Evolutionary conservation across 2,888 invertebrate genomes (phyloP), one percentile per base, ranked within the genome.

Genomic region (Orgyia antiqua): DNA sequence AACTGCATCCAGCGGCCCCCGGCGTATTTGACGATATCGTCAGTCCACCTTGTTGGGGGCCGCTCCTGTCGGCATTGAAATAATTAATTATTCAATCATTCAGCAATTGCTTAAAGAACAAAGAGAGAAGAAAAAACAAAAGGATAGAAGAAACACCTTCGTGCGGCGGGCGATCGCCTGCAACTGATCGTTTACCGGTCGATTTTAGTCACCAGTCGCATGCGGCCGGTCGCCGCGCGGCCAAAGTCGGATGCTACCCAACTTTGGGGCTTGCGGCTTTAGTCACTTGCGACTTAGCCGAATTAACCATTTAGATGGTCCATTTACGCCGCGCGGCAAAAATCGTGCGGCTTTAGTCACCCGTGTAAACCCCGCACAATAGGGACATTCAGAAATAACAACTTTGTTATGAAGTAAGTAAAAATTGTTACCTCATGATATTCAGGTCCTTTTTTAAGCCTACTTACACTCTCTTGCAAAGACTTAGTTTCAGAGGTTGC

Each of bases 401-500:
- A 17, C 17, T 5, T 5, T 17, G 4, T 17, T 17, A n/a, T n/a
- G n/a, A n/a, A n/a, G n/a, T n/a, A n/a, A n/a, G n/a, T n/a, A n/a
- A n/a, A n/a, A n/a, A n/a, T n/a, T n/a, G 13, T 31, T 20, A 80
- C 84, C 65, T 82, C 74, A 59, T 68, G 69, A 36, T 62, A 47
- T 41, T 70, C 69, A 30, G 59, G 45, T 39, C 75, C 72, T 44
- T 60, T 65, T 35, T 56, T 73, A 19, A 80, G 51, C 46, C 65
- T 68, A 40, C 51, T 65, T 7, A 90, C 71, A 57, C 87, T 87
- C 20, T 87, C 77, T 51, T 89, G 90, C 39, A 91, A 66, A 27
- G 83, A 79, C 37, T 83, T 73, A 12, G 91, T 87, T 69, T 92
- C 91, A 29, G 84, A 77, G 42, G 90, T 89, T 15, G 92, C 79